Evolutionary conservation across 2,888 invertebrate genomes (phyloP).

Genomic region (Tridacna crocea): DNA sequence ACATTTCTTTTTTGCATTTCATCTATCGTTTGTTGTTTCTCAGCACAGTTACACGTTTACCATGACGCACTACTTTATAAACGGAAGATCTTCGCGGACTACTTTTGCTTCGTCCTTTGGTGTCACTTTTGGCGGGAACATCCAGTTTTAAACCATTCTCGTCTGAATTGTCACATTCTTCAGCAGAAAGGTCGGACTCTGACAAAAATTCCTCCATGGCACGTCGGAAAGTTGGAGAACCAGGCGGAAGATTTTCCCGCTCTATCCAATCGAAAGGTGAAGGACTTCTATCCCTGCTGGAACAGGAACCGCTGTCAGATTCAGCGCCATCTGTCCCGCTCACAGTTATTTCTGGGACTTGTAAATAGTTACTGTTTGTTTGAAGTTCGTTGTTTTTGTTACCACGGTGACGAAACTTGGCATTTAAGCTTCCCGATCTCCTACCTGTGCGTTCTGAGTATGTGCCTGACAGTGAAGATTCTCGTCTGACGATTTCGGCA

Average conservation of each 20-base stretch:
- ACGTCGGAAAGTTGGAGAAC: conserved; percentile 17
- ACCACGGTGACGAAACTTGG: not conserved
- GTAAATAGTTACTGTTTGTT: conserved; percentile 1
- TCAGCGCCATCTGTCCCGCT: not conserved
- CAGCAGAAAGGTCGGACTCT: conserved; percentile 9
- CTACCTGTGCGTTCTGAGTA: not conserved
- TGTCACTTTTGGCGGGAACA: not conserved
- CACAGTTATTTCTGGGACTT: conserved; percentile 2
- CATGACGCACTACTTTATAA: conserved; percentile 18
- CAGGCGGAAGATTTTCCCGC: conserved; percentile 10
- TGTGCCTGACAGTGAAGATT: not conserved
- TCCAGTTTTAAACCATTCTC: not conserved
- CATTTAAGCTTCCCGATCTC: not conserved
- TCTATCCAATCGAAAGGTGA: conserved; percentile 14
- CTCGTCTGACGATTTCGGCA: not conserved
- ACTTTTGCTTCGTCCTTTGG: not conserved
- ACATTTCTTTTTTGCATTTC: not conserved
- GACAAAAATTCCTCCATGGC: conserved; percentile 18
- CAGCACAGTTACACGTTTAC: not conserved
- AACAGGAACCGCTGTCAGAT: conserved; percentile 3
- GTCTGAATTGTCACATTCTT: conserved; percentile 5
- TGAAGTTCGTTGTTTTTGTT: not conserved
- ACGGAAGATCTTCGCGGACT: not conserved
- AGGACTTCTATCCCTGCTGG: conserved; percentile 1
- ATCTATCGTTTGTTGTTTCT: conserved; percentile 10